Conservation (phyloP, 2,888 invertebrate genomes). For the Eupelmus urozonus region DNA sequence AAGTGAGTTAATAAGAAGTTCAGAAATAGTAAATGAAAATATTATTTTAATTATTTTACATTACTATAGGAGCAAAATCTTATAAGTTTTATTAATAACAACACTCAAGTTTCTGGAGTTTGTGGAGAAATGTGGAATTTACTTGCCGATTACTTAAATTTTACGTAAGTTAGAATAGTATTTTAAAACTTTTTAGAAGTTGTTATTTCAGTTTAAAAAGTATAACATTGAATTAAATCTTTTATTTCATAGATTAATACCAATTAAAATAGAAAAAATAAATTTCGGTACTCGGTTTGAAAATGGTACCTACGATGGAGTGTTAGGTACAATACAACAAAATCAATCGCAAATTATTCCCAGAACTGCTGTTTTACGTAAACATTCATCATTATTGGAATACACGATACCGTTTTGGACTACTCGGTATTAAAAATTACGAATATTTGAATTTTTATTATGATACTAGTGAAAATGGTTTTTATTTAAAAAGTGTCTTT, state of each 20-base stretch:
- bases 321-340: slow-evolving; percentile 58
- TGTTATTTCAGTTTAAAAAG: neutral
- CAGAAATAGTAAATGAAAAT: neutral
- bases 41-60: neutral
- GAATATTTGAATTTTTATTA: neutral
- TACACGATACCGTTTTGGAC: slow-evolving; percentile 63
- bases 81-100: slow-evolving; percentile 52
- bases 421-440: slow-evolving; percentile 54
- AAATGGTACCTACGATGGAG: slow-evolving; percentile 59
- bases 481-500: no score
- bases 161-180: slow-evolving; percentile 50
- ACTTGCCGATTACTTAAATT: slow-evolving; percentile 58
- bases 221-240: neutral
- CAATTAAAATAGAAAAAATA: slow-evolving; percentile 22
- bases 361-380: slow-evolving; percentile 49
- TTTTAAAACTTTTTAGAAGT: neutral
- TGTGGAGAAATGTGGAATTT: slow-evolving; percentile 59
- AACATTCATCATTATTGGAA: slow-evolving; percentile 50
- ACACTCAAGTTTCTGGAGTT: slow-evolving; percentile 53
- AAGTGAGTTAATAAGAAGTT: slow-evolving; percentile 26
- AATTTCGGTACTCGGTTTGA: slow-evolving; percentile 39
- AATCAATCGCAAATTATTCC: slow-evolving; percentile 61
- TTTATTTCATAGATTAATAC: slow-evolving; percentile 47
- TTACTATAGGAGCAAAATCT: slow-evolving; percentile 54
- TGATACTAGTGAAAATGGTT: no score